Conservation (phyloP, 1,140 invertebrate species). For the Elysia chlorotica region DNA sequence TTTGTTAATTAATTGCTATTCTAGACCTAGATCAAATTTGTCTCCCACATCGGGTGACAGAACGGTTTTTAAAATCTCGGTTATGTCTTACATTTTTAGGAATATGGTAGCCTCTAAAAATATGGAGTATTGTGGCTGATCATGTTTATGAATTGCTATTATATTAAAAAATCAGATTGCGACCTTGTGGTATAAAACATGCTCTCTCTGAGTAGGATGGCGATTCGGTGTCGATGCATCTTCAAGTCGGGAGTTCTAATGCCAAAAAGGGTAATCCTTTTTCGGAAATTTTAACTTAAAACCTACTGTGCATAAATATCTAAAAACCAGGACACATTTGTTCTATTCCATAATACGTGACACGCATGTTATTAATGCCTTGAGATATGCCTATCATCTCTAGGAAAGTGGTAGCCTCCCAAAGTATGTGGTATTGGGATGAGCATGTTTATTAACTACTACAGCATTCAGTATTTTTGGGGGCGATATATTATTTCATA, state of each 20-base stretch:
- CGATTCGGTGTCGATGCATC: too few species aligned
- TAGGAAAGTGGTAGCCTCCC: background rate
- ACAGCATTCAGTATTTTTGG: background rate
- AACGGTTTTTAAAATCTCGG: too few species aligned
- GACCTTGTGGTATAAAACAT: too few species aligned
- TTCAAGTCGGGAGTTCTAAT: too few species aligned
- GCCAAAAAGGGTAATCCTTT: too few species aligned
- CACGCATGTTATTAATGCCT: background rate
- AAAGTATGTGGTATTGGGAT: background rate
- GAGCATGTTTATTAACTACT: background rate
- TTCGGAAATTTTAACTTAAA: too few species aligned
- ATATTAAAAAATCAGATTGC: too few species aligned
- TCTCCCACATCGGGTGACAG: background rate
- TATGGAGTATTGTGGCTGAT: constrained; percentile 33
- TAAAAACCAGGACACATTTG: too few species aligned
- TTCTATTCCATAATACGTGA: background rate
- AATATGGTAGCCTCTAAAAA: constrained; percentile 36
- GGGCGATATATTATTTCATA: background rate
- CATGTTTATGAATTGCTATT: too few species aligned
- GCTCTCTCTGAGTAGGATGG: too few species aligned
- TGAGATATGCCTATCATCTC: background rate
- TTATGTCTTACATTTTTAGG: constrained; percentile 44
- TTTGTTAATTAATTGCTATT: background rate
- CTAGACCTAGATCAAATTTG: background rate
- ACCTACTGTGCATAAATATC: too few species aligned